Evolutionary conservation across 2,113 vertebrate species (phyloP).

Genomic region (Epinephelus cyanopodus): DNA sequence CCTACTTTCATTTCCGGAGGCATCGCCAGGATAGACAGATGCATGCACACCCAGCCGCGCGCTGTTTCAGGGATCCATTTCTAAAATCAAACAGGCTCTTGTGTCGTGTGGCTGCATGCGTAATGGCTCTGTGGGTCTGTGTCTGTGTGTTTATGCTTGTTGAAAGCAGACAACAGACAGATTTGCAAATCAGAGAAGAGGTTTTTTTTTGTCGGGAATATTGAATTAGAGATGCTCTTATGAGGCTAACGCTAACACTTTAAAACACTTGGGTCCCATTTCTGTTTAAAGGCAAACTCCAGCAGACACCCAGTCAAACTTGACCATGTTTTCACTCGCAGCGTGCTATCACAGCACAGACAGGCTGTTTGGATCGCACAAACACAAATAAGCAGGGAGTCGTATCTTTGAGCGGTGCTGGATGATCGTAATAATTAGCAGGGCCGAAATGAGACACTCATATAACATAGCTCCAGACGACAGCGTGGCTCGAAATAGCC

Average conservation of each 20-base stretch:
- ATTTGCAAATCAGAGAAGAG: constrained; percentile 33
- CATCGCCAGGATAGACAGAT: not conserved
- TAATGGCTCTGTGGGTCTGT: not conserved
- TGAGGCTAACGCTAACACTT: not conserved
- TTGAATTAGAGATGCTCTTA: constrained; percentile 7
- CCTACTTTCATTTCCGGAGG: constrained; percentile 43
- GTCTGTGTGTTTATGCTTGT: constrained; percentile 1
- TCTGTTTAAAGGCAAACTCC: constrained; percentile 30
- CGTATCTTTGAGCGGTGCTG: constrained; percentile 34
- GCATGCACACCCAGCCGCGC: not conserved
- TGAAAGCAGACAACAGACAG: constrained; percentile 24
- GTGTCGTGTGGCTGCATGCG: not conserved
- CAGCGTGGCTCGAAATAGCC: constrained; percentile 58
- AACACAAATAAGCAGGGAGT: constrained; percentile 42
- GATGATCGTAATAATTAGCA: constrained; percentile 71
- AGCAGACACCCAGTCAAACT: constrained; percentile 39
- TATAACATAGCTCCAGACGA: constrained; percentile 52
- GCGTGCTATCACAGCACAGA: constrained; percentile 16
- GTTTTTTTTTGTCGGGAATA: constrained; percentile 8
- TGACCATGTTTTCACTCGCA: not conserved
- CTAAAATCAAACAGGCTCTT: constrained; percentile 11
- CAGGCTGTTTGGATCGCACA: constrained; percentile 22
- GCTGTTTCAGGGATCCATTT: not conserved
- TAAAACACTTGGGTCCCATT: constrained; percentile 10
- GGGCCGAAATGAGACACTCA: constrained; percentile 43